Conservation (phyloP, 2,113 vertebrate species). For the Gnathonemus echidnorhynchus region DNA sequence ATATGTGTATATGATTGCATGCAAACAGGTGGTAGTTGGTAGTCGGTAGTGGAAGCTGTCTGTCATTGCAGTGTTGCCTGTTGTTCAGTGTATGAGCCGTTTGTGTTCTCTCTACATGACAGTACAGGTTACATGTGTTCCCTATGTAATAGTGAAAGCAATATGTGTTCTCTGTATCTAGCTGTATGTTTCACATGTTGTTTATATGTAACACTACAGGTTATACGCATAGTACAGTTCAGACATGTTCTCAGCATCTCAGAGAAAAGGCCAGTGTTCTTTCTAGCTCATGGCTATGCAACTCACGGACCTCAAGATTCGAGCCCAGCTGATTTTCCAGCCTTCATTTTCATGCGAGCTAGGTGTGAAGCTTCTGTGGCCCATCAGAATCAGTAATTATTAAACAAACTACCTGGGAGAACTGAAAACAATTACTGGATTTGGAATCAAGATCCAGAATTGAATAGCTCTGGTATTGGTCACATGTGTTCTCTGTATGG, state of each 20-base stretch:
- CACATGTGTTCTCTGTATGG: background rate
- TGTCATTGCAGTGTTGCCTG: background rate
- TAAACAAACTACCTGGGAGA: too few species aligned
- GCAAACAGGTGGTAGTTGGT: background rate
- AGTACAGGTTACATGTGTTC: background rate
- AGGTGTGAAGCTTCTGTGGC: too few species aligned
- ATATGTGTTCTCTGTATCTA: background rate
- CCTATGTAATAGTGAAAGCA: background rate
- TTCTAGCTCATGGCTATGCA: background rate
- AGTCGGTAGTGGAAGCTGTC: background rate
- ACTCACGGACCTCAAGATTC: background rate
- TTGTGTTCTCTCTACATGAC: background rate
- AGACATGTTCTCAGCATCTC: background rate
- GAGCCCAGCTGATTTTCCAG: too few species aligned
- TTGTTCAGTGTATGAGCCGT: background rate
- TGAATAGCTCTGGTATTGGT: background rate
- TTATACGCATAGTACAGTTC: background rate
- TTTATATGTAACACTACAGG: background rate
- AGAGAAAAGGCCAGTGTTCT: background rate
- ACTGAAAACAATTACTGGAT: background rate
- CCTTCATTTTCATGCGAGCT: too few species aligned
- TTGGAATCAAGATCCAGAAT: background rate
- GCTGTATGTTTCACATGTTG: background rate
- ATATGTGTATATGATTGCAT: background rate
- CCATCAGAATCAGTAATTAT: too few species aligned